Evolutionary conservation across 2,113 vertebrate genomes (phyloP).

Genomic region (Cebidichthys violaceus): DNA sequence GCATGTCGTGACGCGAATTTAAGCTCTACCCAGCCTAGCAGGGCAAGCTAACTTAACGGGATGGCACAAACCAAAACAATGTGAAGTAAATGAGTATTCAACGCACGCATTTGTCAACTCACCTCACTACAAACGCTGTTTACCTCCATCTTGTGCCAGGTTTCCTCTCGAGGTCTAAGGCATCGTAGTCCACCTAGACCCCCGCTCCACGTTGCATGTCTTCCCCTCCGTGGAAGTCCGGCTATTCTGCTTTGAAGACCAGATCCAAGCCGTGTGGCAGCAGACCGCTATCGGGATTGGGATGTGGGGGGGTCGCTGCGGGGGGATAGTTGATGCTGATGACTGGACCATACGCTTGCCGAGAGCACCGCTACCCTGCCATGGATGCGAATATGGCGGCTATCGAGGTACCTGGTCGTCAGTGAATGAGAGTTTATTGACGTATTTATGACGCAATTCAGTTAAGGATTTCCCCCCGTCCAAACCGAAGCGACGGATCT

Average conservation of each 20-base stretch:
- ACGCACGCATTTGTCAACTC: constrained; percentile 56
- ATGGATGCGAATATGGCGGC: constrained; percentile 89
- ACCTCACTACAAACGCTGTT: constrained; percentile 85
- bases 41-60: constrained; percentile 53
- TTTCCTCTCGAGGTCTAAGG: constrained; percentile 85
- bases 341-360: constrained; percentile 73
- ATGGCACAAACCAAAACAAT: constrained; percentile 12
- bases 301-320: constrained; percentile 41
- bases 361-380: constrained; percentile 76
- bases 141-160: constrained; percentile 92
- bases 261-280: constrained; percentile 37
- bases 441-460: constrained; percentile 87
- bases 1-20: constrained; percentile 73
- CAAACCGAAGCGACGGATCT: constrained; percentile 63
- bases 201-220: constrained; percentile 80
- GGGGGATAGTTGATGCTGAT: constrained; percentile 52
- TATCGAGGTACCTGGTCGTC: constrained; percentile 82
- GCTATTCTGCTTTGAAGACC: constrained; percentile 59
- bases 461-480: constrained; percentile 86
- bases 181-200: constrained; percentile 85
- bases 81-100: neutral
- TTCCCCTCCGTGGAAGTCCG: constrained; percentile 64
- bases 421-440: constrained; percentile 83
- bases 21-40: constrained; percentile 36
- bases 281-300: constrained; percentile 31